Conservation (phyloP, 2,888 invertebrate genomes). For the Thera britannica region DNA sequence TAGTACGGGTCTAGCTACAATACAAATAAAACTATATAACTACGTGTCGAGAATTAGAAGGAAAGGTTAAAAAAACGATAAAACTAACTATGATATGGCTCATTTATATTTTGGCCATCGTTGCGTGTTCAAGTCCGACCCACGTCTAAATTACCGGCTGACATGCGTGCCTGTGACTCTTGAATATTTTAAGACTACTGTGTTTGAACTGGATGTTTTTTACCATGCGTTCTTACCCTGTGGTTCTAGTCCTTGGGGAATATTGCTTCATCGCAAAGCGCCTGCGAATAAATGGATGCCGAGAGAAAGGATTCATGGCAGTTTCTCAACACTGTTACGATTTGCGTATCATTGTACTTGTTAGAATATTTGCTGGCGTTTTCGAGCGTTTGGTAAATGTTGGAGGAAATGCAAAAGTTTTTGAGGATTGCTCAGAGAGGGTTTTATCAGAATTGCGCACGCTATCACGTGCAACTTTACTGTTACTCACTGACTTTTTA, state of each 20-base stretch:
- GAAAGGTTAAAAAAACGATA: slow-evolving; percentile 14
- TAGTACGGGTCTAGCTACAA: neutral
- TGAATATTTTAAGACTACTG: slow-evolving; percentile 72
- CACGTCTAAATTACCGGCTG: slow-evolving; percentile 68
- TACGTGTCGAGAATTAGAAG: neutral
- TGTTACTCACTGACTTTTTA: too few species aligned
- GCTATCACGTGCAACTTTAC: too few species aligned
- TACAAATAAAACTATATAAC: neutral
- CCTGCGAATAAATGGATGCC: slow-evolving; percentile 47
- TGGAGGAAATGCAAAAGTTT: slow-evolving; percentile 10
- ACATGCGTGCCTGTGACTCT: slow-evolving; percentile 69
- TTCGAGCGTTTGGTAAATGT: slow-evolving; percentile 26
- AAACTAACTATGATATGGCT: slow-evolving; percentile 34
- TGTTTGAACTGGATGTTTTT: slow-evolving; percentile 54
- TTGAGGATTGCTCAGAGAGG: neutral
- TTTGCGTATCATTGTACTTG: slow-evolving; percentile 45
- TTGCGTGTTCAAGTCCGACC: slow-evolving; percentile 71
- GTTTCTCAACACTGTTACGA: slow-evolving; percentile 47
- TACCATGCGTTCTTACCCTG: slow-evolving; percentile 42
- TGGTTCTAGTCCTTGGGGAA: slow-evolving; percentile 51
- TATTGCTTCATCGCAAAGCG: slow-evolving; percentile 61
- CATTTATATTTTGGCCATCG: slow-evolving; percentile 59
- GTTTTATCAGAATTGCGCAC: too few species aligned
- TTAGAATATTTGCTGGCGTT: slow-evolving; percentile 34
- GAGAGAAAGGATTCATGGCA: slow-evolving; percentile 48